Evolutionary conservation across 2,113 vertebrate genomes (phyloP), one percentile per base, ranked within the genome.

Genomic region (Cheirogaleus medius): DNA sequence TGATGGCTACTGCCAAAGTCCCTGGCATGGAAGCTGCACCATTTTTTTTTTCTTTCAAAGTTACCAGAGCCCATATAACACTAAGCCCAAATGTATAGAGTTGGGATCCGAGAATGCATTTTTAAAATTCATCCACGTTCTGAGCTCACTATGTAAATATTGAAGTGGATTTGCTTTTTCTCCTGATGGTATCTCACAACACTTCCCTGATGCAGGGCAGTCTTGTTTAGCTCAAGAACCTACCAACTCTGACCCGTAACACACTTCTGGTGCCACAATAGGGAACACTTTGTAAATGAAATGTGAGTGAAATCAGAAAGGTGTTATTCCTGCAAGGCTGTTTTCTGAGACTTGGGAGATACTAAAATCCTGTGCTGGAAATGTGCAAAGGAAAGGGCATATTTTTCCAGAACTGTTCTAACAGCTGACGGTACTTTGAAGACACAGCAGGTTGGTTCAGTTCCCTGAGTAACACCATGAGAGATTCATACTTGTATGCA

Each of bases 191-290:
- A 1, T 9, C 69, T n/a, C 74, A 34, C 8, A 17, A 9, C 0
- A 44, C 54, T 86, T 60, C n/a, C 56, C 32, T 21, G 29, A 56
- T 9, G 18, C 5, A 60, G 34, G 15, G 25, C 6, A 1, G 8
- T 42, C 56, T 9, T 11, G 0, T 14, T 32, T 6, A 52, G 49
- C 92, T 47, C 6, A 32, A 8, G 14, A 0, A 25, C 25, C 89
- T 25, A 11, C 49, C 44, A 10, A 23, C 56, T 32, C 66, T 1
- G 29, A 32, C 42, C 66, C 68, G 1, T 9, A 34, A n/a, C 32
- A 39, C 39, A 27, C 34, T 58, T 69, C 1, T 5, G 8, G 66
- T 27, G 56, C 34, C 17, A 1, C 23, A 5, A 0, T 0, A 63
- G 17, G 14, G 56, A 34, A 39, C 2, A 13, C 54, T 11, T 9